Percentiles rank a stretch among this genome's conserved stretches.
Conservation (phyloP, 2,113 vertebrate genomes). For the Agapornis roseicollis region DNA sequence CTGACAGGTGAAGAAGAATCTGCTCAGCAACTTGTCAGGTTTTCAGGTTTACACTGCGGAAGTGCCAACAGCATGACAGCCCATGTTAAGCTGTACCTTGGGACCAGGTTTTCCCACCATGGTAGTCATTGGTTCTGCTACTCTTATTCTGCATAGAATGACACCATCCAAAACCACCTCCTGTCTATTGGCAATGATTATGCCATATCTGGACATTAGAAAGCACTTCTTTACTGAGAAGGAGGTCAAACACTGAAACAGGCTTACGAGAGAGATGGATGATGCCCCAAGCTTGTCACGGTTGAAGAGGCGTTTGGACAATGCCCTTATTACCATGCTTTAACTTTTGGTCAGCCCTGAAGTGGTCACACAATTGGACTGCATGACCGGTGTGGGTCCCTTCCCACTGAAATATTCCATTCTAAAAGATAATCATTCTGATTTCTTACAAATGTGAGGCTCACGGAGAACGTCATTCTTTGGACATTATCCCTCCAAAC, state of each 20-base stretch:
- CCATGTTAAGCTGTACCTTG: neutral
- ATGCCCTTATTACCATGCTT: neutral
- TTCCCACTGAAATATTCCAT: neutral
- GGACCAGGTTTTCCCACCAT: neutral
- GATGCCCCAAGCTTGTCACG: neutral
- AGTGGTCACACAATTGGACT: neutral
- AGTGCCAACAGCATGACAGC: neutral
- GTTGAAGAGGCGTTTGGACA: neutral
- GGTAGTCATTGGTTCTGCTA: neutral
- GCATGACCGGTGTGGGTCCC: neutral
- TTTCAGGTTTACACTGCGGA: neutral
- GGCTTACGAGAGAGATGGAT: neutral
- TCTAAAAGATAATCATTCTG: neutral
- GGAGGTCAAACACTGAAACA: neutral
- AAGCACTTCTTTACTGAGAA: neutral
- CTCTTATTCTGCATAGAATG: neutral
- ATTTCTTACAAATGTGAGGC: neutral
- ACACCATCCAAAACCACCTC: neutral
- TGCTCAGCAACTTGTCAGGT: neutral
- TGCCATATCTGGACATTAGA: neutral
- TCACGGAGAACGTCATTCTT: neutral
- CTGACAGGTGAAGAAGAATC: neutral
- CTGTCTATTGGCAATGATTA: neutral
- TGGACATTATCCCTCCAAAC: neutral
- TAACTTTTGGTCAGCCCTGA: neutral